Evolutionary conservation across 2,113 vertebrate species (phyloP), one percentile per base, ranked within the genome.

Genomic region (Tylochromis polylepis): DNA sequence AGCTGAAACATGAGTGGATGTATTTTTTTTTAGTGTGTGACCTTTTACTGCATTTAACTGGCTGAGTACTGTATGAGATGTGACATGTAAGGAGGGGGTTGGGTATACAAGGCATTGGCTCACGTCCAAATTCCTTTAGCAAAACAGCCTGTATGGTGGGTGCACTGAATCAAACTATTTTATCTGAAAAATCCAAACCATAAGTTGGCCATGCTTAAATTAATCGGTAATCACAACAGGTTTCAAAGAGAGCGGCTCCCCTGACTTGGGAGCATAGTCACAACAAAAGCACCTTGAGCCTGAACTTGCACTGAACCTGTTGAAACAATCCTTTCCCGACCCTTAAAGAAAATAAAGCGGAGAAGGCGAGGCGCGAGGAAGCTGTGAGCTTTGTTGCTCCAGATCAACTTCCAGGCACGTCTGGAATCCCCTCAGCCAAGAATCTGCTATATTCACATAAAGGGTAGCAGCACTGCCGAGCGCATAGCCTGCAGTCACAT

Each of bases 391-490:
- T 29, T 38, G 55, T 56, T 78, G 57, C 81, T 88, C 56, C 49
- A 70, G 62, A 88, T 72, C 72, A 90, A 91, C 85, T 79, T 90
- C 77, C 75, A 88, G 83, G 79, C 89, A 90, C 34, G 79, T 84
- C 88, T 86, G 86, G 84, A 91, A 85, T 90, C 82, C 49, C 36
- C 24, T 84, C 59, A 18, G 88, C 89, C 84, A 89, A 89, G 85
- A 90, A 75, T 85, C 57, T 79, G 86, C 55, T 82, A 46, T 70
- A 90, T 88, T 85, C 86, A 41, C 79, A 80, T 5, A 57, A 84
- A 43, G 36, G 34, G 82, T 10, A 58, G 85, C 78, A 81, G 60
- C 85, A 62, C 41, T 27, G 51, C 58, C 10, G 55, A 36, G n/a
- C 53, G 60, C 83, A 83, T 14, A 56, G 62, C 62, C 81, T 81